Base-by-base conservation (phyloP, 2,113 vertebrate species). In the Myotis lucifugus region DNA sequence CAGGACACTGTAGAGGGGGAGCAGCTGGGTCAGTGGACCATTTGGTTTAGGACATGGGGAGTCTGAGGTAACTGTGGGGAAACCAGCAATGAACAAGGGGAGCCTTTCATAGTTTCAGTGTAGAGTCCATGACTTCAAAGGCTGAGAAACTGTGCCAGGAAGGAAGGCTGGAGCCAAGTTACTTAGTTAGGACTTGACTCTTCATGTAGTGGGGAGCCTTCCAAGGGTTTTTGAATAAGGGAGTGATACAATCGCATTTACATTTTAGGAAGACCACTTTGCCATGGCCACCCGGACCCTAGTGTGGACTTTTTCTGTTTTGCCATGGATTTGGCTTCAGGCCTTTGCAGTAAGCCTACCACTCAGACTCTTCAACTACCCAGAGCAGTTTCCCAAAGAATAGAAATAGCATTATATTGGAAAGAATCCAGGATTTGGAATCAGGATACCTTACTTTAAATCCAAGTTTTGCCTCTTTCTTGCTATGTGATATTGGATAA, bases 351-450 rank as follows among this genome's bases (percentile, higher is more conserved):
- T 40, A 67, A 95, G 66, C 42, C 42, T 15, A 84, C 34, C 4
- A 34, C 56, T 61, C 37, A 61, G 69, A 12, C 42, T 8, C 48
- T 90, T 74, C 74, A 17, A 88, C 85, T 92, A 14, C 64, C 78
- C 34, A 79, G 64, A 52, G 21, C 88, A 54, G 64, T 84, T 52
- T 32, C 40, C 34, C 61, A 88, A 91, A 78, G 34, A 54, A 82
- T 23, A 96, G 37, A 73, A 17, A 88, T 34, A 54, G n/a, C 32
- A 91, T 48, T 52, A 54, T 79, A 88, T 15, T 59, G 48, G 37
- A 85, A 88, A 67, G 5, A 34, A 50, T 23, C 25, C 54, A 85
- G 42, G 21, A 92, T 85, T 91, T 83, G 42, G 69, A 95, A 87
- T 76, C 54, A 82, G 42, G 5, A 90, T 81, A 78, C 10, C 37